Evolutionary conservation across 2,888 invertebrate species (phyloP), one percentile per base, ranked within the genome.

Genomic region (Dryobota labecula): DNA sequence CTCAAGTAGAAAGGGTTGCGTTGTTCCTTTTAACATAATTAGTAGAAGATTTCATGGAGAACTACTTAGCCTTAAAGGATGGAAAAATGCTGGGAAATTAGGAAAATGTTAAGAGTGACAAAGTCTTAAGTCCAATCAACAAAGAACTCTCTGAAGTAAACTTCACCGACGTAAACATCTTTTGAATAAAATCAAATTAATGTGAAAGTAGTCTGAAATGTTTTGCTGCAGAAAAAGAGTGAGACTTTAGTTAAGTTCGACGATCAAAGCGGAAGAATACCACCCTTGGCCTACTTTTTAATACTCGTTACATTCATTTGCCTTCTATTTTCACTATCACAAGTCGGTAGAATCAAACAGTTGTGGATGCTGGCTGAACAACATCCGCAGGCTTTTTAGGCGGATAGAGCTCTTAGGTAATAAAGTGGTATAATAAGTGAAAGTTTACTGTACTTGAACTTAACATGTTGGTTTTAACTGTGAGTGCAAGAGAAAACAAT

Each of bases 11-110:
- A 83, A 79, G 85, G 85, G 79, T 86, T 86, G 69, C 41, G 70
- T 68, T 78, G 79, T 82, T 83, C 69, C 68, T 84, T 75, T 83
- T 74, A 76, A 72, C 68, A 66, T 84, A 82, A 84, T 86, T 86
- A 86, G 72, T 75, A 36, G 49, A 66, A n/a, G 64, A 47, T 43
- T 47, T 53, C n/a, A 33, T n/a, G 27, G 24, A 36, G 36, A 68
- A 53, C 57, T 51, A 54, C 61, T 49, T 54, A 58, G 64, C 7
- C 45, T 53, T 68, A 57, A 45, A 62, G 38, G 33, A n/a, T 54
- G 38, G 33, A 65, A 65, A 73, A 79, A 62, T 7, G 24, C 24
- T 82, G 49, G 33, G 27, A 68, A 65, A 65, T 82, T 82, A 65
- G 62, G 36, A 53, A 41, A 13, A 51, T 27, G 4, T 43, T 11